Evolutionary conservation across 2,113 vertebrate genomes (phyloP), one percentile per base, ranked within the genome.

Genomic region (Sitta europaea): DNA sequence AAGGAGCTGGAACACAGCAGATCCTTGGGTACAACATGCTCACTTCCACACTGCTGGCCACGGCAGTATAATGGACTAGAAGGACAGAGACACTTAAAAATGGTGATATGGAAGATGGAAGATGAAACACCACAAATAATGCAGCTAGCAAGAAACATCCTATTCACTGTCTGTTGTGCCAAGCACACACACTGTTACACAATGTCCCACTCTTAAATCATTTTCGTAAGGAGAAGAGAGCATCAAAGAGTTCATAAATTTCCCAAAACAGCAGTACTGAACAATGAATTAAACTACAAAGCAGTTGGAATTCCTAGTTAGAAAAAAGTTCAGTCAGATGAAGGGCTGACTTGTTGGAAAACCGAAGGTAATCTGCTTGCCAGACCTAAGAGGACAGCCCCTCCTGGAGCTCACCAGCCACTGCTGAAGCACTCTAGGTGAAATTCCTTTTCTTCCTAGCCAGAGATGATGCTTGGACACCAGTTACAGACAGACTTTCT

Each of bases 191-290:
- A 29, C 43, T 2, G 1, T 72, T 71, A 91, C 36, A 79, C 66
- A 78, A 71, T 7, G 23, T 88, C 53, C 57, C 25, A n/a, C 80
- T 42, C 57, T 75, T 79, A 93, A 93, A 91, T 43, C 54, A 72
- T 84, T 86, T 82, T 40, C 4, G 14, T 61, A 72, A 94, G 61
- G 67, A 90, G 84, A 89, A 68, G 63, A 86, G 72, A 84, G 54
- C 80, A 93, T 93, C 76, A 93, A 83, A 93, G 84, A 80, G 45
- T 80, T 92, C 67, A 80, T 89, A 86, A 94, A 76, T 86, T 84
- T 63, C 45, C 63, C 59, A 11, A 70, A 93, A 59, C 31, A 70
- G 67, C 63, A 65, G 40, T 61, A 94, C 12, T 57, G 84, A 92
- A 73, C 71, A 76, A 83, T 15, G 62, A 94, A 47, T 71, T 86